Evolutionary conservation across 2,113 vertebrate species (phyloP).

Genomic region (Alaudala cheleensis): DNA sequence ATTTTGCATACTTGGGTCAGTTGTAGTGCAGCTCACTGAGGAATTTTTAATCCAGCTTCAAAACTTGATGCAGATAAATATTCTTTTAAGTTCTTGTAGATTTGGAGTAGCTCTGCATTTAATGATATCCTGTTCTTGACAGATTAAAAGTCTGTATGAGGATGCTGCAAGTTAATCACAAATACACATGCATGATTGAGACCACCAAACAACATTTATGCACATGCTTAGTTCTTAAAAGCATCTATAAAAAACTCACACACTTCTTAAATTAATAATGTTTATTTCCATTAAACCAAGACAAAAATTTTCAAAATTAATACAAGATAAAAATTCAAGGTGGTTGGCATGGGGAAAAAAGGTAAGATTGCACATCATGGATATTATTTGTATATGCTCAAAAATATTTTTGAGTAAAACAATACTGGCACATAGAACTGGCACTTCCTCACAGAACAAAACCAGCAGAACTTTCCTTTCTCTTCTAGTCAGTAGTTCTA

Average conservation of each 20-base stretch:
- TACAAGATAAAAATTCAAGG: constrained; percentile 40
- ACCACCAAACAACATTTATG: background rate
- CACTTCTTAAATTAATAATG: constrained; percentile 19
- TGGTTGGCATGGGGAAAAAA: constrained; percentile 28
- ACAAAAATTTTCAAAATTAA: constrained; percentile 53
- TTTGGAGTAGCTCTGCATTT: background rate
- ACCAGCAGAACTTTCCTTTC: background rate
- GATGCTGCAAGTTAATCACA: constrained; percentile 32
- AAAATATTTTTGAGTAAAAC: constrained; percentile 18
- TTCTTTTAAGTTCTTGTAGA: background rate
- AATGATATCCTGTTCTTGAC: background rate
- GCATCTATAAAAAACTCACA: background rate
- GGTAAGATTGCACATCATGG: background rate
- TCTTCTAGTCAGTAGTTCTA: constrained; percentile 24
- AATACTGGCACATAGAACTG: constrained; percentile 35
- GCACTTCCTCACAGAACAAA: constrained; percentile 10
- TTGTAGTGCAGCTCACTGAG: background rate
- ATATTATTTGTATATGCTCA: background rate
- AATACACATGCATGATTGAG: background rate
- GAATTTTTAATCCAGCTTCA: constrained; percentile 10
- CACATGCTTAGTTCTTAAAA: background rate
- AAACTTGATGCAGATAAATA: background rate
- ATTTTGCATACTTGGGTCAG: background rate
- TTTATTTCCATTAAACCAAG: constrained; percentile 73
- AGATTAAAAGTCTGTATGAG: background rate